A percentile compares a stretch with the other conserved stretches of the same genome.
Evolutionary conservation across 2,888 invertebrate genomes (phyloP).

Genomic region (Drosophila mercatorum): DNA sequence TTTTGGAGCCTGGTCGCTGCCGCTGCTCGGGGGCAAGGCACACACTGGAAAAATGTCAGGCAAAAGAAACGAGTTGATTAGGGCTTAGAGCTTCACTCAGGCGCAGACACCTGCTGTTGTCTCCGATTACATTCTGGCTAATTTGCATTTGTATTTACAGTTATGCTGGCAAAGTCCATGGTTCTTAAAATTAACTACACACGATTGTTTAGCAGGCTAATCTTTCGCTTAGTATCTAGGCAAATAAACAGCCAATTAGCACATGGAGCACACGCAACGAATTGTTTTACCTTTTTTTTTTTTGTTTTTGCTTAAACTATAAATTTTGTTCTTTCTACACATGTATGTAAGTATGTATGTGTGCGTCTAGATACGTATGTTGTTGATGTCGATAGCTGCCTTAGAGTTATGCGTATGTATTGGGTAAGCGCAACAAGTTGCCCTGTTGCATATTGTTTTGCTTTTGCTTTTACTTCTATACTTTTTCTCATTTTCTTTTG

Average conservation of each 20-base stretch:
- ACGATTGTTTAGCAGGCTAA: constrained; percentile 3
- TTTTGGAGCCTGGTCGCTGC: constrained; percentile 53
- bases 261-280: constrained; percentile 34
- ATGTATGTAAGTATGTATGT: not conserved
- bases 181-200: constrained; percentile 9
- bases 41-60: constrained; percentile 70
- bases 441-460: constrained; percentile 48
- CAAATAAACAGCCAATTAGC: constrained; percentile 47
- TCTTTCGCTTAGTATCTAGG: constrained; percentile 17
- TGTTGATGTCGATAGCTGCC: constrained; percentile 34
- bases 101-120: not conserved
- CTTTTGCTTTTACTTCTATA: constrained; percentile 28
- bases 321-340: constrained; percentile 30
- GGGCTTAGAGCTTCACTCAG: not conserved
- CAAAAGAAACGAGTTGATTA: constrained; percentile 25
- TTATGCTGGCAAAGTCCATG: constrained; percentile 2
- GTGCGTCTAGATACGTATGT: constrained; percentile 16
- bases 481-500: constrained; percentile 14
- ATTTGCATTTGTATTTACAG: not conserved
- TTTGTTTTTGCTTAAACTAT: constrained; percentile 51
- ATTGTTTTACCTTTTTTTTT: constrained; percentile 39
- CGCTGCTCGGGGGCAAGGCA: constrained; percentile 77
- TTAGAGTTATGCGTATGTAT: constrained; percentile 42
- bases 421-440: constrained; percentile 55
- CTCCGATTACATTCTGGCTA: not conserved